phyloP scores from a whole-genome alignment of 2,797 vertebrate species.

The Sebastolobus altivelis region DNA sequence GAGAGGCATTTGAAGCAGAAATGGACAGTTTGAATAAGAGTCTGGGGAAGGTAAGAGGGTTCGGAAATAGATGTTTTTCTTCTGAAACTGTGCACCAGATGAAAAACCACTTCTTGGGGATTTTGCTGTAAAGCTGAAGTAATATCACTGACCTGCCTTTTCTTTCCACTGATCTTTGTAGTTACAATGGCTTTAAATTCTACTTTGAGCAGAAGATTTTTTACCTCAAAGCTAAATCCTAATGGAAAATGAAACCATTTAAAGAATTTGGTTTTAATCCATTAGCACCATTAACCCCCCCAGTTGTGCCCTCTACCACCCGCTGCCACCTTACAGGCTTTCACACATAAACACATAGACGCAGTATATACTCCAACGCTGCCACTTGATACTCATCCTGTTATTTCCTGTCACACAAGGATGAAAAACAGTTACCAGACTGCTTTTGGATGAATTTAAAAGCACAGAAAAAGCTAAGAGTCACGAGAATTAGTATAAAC shows the following conservation, averaged over 20 bases:
- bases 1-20: conserved; percentile 64
- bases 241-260: neutral
- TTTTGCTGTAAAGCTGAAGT: conserved; percentile 10
- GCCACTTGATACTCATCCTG: conserved; percentile 33
- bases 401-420: conserved; percentile 7
- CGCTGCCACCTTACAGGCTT: conserved; percentile 18
- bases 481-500: neutral
- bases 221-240: conserved; percentile 8
- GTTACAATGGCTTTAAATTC: neutral
- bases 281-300: neutral
- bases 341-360: conserved; percentile 54
- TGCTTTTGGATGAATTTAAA: neutral
- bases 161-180: neutral
- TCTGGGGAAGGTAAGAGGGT: conserved; percentile 87
- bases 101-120: neutral
- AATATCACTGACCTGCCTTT: conserved; percentile 1
- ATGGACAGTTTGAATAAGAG: conserved; percentile 78
- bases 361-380: conserved; percentile 13
- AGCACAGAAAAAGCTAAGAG: neutral
- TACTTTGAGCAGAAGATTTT: neutral
- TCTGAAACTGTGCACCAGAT: neutral
- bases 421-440: neutral
- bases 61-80: conserved; percentile 6
- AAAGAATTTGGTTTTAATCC: conserved; percentile 20
- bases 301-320: neutral